Conservation (phyloP, 2,888 invertebrate species). For the Acrobasis consociella region DNA sequence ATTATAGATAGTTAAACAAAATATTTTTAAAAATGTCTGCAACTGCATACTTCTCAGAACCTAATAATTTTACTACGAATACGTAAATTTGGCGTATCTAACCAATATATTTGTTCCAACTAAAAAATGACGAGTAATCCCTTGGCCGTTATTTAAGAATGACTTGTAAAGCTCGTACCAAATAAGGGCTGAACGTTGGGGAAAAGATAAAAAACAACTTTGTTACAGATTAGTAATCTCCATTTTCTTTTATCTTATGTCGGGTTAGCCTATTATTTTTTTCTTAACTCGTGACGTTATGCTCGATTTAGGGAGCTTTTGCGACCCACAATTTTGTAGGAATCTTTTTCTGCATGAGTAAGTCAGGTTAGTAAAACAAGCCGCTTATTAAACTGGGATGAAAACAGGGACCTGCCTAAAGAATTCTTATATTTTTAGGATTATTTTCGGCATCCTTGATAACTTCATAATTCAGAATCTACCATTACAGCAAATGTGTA, state of each 20-base stretch:
- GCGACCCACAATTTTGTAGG: conserved; percentile 10
- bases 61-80: too few relatives aligned
- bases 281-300: conserved; percentile 23
- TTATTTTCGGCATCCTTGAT: too few relatives aligned
- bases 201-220: conserved; percentile 25
- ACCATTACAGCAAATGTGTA: too few relatives aligned
- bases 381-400: conserved; percentile 1
- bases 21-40: too few relatives aligned
- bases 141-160: conserved; percentile 16
- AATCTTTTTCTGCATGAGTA: conserved; percentile 14
- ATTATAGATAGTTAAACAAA: too few relatives aligned
- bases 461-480: too few relatives aligned
- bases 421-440: neutral
- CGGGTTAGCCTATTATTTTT: conserved; percentile 22
- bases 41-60: too few relatives aligned
- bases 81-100: too few relatives aligned
- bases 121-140: conserved; percentile 12
- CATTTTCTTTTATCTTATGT: conserved; percentile 25
- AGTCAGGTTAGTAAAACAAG: neutral
- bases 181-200: conserved; percentile 21
- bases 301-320: conserved; percentile 18
- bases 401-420: neutral
- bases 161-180: conserved; percentile 22
- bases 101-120: neutral
- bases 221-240: conserved; percentile 25